Evolutionary conservation across 2,888 invertebrate genomes (phyloP), one percentile per base, ranked within the genome.

Genomic region (Tethea ocularis): DNA sequence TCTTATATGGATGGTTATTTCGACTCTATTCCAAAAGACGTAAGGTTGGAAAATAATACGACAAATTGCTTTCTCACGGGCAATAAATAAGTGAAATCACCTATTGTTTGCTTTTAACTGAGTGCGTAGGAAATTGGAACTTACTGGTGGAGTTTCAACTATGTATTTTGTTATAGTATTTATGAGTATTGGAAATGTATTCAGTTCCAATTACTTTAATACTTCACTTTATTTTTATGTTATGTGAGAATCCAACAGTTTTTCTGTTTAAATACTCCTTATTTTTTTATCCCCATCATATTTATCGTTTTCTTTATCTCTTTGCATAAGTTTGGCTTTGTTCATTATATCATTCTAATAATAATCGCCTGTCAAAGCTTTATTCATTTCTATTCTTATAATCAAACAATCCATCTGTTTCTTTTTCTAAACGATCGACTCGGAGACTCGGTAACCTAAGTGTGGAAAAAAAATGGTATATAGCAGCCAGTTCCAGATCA

Each of bases 31-130:
- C 7, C 20, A 17, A 20, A 20, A 17, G 46, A 8, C 6, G 10
- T 29, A 52, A 29, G 52, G 52, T 52, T 10, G 24, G 26, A 17
- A 8, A n/a, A 15, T 13, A n/a, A 23, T 26, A 26, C 26, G 8
- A 46, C 52, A 52, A 52, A 52, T 52, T 52, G 24, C 26, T 52
- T 52, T 52, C 52, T 52, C 46, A 46, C 46, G 46, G n/a, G 29
- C 26, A 26, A 29, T 23, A 29, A 52, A 46, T 46, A 52, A 52
- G 26, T 26, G 52, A n/a, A 26, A 52, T 26, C 26, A 52, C 52
- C 52, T 13, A 26, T 52, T 52, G 52, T 26, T 52, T 26, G 52
- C 26, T 52, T 26, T 52, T 52, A 46, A 10, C 10, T 20, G 46
- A 20, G 46, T 46, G 46, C n/a, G 20, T 20, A 46, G 17, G 46